Conservation (phyloP, 1,140 invertebrate genomes). For the Antheraea mylitta region DNA sequence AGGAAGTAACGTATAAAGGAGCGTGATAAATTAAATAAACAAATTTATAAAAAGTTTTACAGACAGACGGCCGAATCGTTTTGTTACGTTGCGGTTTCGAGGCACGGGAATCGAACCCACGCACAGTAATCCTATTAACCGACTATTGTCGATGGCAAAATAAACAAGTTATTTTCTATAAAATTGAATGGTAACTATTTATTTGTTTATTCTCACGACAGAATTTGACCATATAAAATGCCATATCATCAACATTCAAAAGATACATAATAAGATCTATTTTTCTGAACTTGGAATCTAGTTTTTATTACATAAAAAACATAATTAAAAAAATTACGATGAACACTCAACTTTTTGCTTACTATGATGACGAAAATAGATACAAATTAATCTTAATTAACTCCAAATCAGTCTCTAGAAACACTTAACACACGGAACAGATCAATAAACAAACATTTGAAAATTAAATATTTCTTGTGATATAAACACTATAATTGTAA, state of each 20-base stretch:
- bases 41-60: slow-evolving; percentile 63
- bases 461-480: too few species aligned
- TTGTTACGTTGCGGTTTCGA: slow-evolving; percentile 44
- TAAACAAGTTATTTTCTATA: slow-evolving; percentile 72
- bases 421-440: too few species aligned
- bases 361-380: too few species aligned
- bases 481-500: too few species aligned
- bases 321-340: too few species aligned
- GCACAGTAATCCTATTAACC: slow-evolving; percentile 68
- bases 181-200: slow-evolving; percentile 14
- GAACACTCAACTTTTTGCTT: too few species aligned
- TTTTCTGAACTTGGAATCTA: too few species aligned
- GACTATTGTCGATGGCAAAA: slow-evolving; percentile 60
- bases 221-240: neutral
- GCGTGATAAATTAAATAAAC: slow-evolving; percentile 76
- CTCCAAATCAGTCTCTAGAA: too few species aligned
- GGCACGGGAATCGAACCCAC: slow-evolving; percentile 59
- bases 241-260: neutral
- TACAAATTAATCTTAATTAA: too few species aligned
- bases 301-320: too few species aligned
- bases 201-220: neutral
- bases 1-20: slow-evolving; percentile 72
- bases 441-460: too few species aligned
- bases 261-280: too few species aligned
- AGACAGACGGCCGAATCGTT: slow-evolving; percentile 39